phyloP scores from a whole-genome alignment of 2,797 vertebrate genomes.

The Mus minutoides region DNA sequence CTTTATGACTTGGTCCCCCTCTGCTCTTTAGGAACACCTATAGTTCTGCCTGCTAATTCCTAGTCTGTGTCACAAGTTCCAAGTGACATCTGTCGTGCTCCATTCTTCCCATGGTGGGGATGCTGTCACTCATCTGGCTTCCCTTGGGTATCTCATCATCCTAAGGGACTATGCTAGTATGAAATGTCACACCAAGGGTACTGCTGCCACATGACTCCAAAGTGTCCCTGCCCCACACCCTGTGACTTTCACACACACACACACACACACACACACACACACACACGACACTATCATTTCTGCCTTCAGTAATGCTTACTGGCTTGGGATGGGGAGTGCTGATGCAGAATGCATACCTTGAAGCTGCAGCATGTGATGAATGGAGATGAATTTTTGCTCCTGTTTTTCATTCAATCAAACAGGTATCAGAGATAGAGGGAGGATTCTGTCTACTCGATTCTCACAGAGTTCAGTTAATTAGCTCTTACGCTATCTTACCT shows the following conservation, averaged over 20 bases:
- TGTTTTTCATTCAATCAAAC: conserved; percentile 5
- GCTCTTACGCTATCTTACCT: background rate
- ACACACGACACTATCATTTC: background rate
- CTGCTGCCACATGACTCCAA: background rate
- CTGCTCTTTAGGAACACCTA: background rate
- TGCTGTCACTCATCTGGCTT: background rate
- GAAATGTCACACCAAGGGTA: background rate
- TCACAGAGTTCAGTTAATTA: conserved; percentile 33
- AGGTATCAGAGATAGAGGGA: background rate
- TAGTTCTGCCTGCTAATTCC: background rate
- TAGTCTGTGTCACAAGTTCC: background rate
- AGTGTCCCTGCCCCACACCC: fast-evolving
- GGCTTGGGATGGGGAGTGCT: background rate
- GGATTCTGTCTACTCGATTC: background rate
- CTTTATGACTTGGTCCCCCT: background rate
- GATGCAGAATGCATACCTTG: background rate
- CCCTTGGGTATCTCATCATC: background rate
- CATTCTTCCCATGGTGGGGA: background rate
- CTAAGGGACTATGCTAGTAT: background rate
- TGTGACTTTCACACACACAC: background rate
- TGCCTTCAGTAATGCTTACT: background rate
- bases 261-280: background rate
- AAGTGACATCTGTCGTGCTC: background rate
- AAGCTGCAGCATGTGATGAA: background rate
- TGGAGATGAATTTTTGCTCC: background rate